A percentile compares a stretch with the other conserved stretches of the same genome.
phyloP scores from a whole-genome alignment of 2,797 vertebrate species.

The Hozukius guyotensis region DNA sequence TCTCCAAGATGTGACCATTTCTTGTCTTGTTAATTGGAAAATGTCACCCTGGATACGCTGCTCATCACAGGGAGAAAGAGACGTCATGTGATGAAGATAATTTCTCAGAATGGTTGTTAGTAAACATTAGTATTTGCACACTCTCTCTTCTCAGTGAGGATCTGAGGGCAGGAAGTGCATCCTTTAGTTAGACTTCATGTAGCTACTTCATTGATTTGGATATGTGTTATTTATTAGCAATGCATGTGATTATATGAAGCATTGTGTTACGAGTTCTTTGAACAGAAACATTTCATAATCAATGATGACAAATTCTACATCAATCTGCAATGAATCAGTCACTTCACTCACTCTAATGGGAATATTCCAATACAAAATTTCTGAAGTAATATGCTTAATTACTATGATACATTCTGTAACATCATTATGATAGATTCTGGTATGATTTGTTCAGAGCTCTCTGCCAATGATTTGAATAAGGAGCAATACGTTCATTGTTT shows the following conservation, averaged over 20 bases:
- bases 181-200: background rate
- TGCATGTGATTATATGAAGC: background rate
- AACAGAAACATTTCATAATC: background rate
- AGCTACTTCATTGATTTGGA: background rate
- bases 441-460: too few species aligned
- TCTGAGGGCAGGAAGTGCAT: background rate
- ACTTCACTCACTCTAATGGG: too few species aligned
- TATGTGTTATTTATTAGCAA: background rate
- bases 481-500: too few species aligned
- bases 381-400: too few species aligned
- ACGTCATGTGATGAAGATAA: background rate
- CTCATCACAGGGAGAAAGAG: conserved; percentile 14
- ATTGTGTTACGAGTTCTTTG: background rate
- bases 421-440: too few species aligned
- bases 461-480: too few species aligned
- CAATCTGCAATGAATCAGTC: too few species aligned
- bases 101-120: background rate
- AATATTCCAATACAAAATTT: too few species aligned
- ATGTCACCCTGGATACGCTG: conserved; percentile 2
- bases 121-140: background rate
- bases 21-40: conserved; percentile 3
- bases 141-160: background rate
- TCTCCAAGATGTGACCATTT: conserved; percentile 15
- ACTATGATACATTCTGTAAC: too few species aligned
- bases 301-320: background rate